Percentiles rank a stretch among this genome's conserved stretches.
Conservation (phyloP, 2,888 invertebrate species). For the Drosophila testacea region DNA sequence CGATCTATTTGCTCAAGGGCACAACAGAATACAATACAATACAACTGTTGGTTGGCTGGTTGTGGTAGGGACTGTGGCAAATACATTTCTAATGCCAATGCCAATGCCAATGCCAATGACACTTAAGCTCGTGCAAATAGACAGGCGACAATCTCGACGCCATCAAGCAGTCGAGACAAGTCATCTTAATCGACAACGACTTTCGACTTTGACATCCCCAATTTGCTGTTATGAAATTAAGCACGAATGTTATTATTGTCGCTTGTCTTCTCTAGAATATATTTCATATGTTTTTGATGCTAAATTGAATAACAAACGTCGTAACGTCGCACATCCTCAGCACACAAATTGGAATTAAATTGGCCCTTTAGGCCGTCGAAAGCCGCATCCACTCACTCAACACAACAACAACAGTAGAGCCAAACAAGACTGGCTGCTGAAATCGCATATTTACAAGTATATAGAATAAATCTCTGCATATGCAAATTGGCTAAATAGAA, state of each 20-base stretch:
- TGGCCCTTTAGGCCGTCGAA: slow-evolving; percentile 57
- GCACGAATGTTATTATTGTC: slow-evolving; percentile 73
- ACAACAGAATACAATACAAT: slow-evolving; percentile 23
- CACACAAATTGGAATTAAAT: slow-evolving; percentile 68
- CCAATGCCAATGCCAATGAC: slow-evolving; percentile 60
- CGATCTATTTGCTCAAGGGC: slow-evolving; percentile 36
- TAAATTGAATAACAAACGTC: slow-evolving; percentile 72
- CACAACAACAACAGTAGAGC: background rate
- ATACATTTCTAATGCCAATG: slow-evolving; percentile 15
- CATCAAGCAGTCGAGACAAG: slow-evolving; percentile 48
- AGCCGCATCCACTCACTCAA: slow-evolving; percentile 13
- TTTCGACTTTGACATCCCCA: slow-evolving; percentile 24
- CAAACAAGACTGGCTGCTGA: slow-evolving; percentile 5
- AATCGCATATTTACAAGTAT: slow-evolving; percentile 17
- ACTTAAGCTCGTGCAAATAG: slow-evolving; percentile 76
- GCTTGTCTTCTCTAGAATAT: slow-evolving; percentile 47
- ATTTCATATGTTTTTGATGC: slow-evolving; percentile 58
- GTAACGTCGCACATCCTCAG: slow-evolving; percentile 22
- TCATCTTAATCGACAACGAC: slow-evolving; percentile 26
- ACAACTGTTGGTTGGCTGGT: slow-evolving; percentile 1
- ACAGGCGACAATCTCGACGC: slow-evolving; percentile 65
- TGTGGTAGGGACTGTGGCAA: slow-evolving; percentile 7
- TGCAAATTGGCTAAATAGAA: slow-evolving; percentile 39
- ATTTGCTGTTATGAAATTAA: slow-evolving; percentile 70
- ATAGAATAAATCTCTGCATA: slow-evolving; percentile 20